phyloP scores from a whole-genome alignment of 2,888 invertebrate species.

The Mimas tiliae region DNA sequence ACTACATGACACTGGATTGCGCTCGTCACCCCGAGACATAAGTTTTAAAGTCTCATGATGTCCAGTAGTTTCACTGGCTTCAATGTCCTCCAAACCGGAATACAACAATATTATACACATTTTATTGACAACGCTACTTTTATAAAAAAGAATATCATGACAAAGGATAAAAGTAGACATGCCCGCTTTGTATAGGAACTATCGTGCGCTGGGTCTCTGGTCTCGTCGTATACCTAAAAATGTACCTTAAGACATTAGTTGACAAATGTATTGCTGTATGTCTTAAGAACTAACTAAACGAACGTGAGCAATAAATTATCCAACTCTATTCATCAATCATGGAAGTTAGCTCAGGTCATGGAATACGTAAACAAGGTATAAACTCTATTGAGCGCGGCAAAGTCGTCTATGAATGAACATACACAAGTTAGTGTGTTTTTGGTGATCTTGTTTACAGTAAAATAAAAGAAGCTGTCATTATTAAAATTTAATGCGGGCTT shows the following conservation, averaged over 20 bases:
- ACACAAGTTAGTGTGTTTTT: background rate
- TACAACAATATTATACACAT: too few species aligned
- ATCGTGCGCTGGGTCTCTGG: too few species aligned
- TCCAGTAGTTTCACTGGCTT: too few species aligned
- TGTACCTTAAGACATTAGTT: background rate
- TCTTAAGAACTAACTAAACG: slow-evolving; percentile 12
- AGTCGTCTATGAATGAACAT: background rate
- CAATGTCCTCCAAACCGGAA: too few species aligned
- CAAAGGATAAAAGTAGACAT: too few species aligned
- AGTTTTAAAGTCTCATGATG: too few species aligned
- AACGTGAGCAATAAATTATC: slow-evolving; percentile 42
- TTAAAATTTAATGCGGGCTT: background rate
- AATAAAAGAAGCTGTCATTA: background rate
- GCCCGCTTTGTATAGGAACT: too few species aligned
- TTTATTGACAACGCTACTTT: too few species aligned
- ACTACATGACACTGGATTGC: too few species aligned
- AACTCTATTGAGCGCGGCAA: background rate
- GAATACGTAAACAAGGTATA: slow-evolving; percentile 15
- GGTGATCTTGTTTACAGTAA: background rate
- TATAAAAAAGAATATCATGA: too few species aligned
- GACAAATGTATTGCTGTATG: background rate
- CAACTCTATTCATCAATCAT: slow-evolving; percentile 47
- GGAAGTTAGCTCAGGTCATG: slow-evolving; percentile 35
- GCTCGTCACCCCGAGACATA: too few species aligned
- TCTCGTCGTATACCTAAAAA: too few species aligned